Evolutionary conservation across 2,797 vertebrate genomes (phyloP).

Genomic region (Muscicapa striata): DNA sequence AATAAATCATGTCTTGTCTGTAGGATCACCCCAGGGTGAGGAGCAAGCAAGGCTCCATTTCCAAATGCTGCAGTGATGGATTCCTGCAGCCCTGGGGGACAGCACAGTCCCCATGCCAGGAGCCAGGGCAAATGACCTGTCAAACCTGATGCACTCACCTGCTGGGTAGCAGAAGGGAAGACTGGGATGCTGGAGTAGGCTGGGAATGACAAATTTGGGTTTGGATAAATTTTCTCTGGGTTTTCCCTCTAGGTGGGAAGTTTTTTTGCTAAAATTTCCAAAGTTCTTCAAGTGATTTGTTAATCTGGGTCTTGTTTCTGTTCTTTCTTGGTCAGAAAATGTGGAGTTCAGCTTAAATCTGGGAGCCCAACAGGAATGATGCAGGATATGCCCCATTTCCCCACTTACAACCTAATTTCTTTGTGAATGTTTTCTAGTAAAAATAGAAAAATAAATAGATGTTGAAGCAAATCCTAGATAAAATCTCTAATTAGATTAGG

Average conservation of each 20-base stretch:
- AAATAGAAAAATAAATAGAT: constrained; percentile 36
- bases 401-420: neutral
- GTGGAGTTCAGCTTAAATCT: neutral
- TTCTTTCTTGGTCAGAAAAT: neutral
- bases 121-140: neutral
- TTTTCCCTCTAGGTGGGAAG: neutral
- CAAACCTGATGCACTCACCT: neutral
- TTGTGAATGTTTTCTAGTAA: constrained; percentile 16
- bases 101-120: neutral
- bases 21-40: neutral
- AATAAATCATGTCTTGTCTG: constrained; percentile 25
- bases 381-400: neutral
- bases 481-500: constrained; percentile 56
- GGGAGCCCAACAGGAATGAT: neutral
- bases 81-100: neutral
- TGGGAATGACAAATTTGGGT: neutral
- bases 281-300: neutral
- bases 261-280: neutral
- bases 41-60: neutral
- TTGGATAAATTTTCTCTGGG: neutral
- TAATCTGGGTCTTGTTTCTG: neutral
- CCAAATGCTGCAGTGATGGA: neutral
- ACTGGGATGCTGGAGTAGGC: neutral
- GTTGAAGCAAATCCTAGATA: neutral
- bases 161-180: neutral